These are phyloP conservation scores for Flexamia atlantica DNA, from an alignment of 2,888 invertebrate genomes.

Conservation along the genomic window DNA sequence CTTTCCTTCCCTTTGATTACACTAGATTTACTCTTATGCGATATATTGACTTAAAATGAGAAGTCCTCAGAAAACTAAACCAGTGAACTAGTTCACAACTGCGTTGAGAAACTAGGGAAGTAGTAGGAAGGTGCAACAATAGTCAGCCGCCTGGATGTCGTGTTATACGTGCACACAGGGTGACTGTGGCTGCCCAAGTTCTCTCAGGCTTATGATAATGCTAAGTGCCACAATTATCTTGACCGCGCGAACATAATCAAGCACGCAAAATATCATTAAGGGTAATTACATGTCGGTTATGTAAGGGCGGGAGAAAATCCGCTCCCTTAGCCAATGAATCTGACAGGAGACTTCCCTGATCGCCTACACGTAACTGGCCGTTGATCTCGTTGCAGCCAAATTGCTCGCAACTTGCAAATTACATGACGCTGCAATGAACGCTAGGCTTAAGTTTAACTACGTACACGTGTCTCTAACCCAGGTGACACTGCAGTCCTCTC, in stretches of 20 bases:
- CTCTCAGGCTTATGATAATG: neutral
- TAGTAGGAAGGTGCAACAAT: neutral
- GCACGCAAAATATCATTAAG: constrained; percentile 28
- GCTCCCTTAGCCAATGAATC: constrained; percentile 14
- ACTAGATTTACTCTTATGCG: no score
- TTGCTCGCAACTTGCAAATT: neutral
- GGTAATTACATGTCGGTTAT: constrained; percentile 8
- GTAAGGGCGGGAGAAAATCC: constrained; percentile 26
- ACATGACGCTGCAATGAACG: neutral
- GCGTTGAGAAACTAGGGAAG: neutral
- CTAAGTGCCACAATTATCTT: neutral
- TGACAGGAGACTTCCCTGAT: constrained; percentile 23
- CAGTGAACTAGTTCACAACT: neutral
- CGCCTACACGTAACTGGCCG: neutral
- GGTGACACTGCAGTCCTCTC: no score
- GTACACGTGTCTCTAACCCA: no score
- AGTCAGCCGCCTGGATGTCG: neutral
- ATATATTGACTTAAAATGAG: no score
- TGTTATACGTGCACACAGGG: neutral
- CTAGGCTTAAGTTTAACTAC: neutral
- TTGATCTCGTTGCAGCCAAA: neutral
- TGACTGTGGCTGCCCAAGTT: neutral
- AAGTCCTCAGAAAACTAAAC: neutral
- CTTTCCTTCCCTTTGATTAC: no score
- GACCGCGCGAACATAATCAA: neutral